These are phyloP conservation scores for Cryptotermes secundus DNA, from an alignment of 1,140 invertebrate genomes.

Conservation along the genomic window DNA sequence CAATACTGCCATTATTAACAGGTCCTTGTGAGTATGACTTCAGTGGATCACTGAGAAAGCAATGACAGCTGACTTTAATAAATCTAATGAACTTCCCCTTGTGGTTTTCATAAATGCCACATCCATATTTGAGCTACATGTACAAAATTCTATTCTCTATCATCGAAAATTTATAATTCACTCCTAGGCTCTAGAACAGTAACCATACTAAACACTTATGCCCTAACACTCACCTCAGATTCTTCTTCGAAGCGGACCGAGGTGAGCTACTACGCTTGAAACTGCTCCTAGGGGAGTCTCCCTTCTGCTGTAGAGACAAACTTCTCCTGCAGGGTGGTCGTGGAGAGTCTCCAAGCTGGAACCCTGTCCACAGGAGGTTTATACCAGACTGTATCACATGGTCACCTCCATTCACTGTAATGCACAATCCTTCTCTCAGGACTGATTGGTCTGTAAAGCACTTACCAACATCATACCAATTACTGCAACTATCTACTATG, in stretches of 20 bases:
- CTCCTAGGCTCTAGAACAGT: too few relatives aligned
- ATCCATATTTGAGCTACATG: too few relatives aligned
- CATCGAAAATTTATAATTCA: too few relatives aligned
- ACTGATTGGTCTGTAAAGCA: too few relatives aligned
- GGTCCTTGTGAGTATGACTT: background rate
- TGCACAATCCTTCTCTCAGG: too few relatives aligned
- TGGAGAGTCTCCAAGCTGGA: constrained; percentile 31
- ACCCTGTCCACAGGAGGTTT: constrained; percentile 32
- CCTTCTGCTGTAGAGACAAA: constrained; percentile 26
- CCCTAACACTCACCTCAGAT: background rate
- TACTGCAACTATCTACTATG: too few relatives aligned
- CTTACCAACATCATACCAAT: too few relatives aligned
- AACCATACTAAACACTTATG: background rate
- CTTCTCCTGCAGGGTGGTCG: constrained; percentile 20
- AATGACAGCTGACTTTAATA: too few relatives aligned
- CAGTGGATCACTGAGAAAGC: background rate
- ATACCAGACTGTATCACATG: constrained; percentile 26
- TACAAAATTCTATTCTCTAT: too few relatives aligned
- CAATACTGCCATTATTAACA: background rate
- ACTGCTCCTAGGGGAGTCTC: constrained; percentile 31
- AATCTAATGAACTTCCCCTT: too few relatives aligned
- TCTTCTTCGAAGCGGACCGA: background rate
- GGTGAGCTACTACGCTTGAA: constrained; percentile 22
- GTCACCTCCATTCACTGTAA: constrained; percentile 17
- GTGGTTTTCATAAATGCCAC: too few relatives aligned